A percentile compares a stretch with the other conserved stretches of the same genome.
Evolutionary conservation across 30 jellyfish, hydroid and myxozoan species (phyloP).

Genomic region (Hydractinia symbiolongicarpus): DNA sequence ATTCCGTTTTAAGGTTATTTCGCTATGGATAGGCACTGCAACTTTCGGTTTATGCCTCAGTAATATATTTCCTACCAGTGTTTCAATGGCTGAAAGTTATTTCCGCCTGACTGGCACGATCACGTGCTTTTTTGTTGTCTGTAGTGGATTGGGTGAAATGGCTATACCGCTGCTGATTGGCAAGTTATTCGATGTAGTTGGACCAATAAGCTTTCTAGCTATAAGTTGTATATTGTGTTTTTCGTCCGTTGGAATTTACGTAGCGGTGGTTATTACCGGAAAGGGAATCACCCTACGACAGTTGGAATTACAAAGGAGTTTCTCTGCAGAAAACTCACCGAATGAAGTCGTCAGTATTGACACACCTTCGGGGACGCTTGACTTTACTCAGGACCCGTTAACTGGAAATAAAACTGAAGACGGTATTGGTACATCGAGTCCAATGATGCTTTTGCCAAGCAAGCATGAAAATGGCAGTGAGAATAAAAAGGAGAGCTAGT

Average conservation of each 20-base stretch:
- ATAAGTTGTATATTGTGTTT: slow-evolving; percentile 83
- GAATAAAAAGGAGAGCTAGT: too few relatives aligned
- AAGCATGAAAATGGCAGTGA: too few relatives aligned
- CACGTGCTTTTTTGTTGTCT: slow-evolving; percentile 92
- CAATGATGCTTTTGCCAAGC: too few relatives aligned
- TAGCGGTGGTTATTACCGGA: slow-evolving; percentile 89
- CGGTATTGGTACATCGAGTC: too few relatives aligned
- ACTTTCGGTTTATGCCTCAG: slow-evolving; percentile 94
- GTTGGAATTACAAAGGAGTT: slow-evolving; percentile 17
- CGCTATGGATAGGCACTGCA: slow-evolving; percentile 99
- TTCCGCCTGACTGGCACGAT: slow-evolving; percentile 96
- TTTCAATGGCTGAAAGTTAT: slow-evolving; percentile 96
- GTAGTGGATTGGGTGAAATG: slow-evolving; percentile 97
- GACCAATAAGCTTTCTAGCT: slow-evolving; percentile 87
- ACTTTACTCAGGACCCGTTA: too few relatives aligned
- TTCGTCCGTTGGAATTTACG: slow-evolving; percentile 79
- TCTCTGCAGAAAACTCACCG: not conserved
- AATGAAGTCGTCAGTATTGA: not conserved
- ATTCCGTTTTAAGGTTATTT: slow-evolving; percentile 54
- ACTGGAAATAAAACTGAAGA: too few relatives aligned
- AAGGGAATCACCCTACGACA: slow-evolving; percentile 37
- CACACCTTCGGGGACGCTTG: not conserved
- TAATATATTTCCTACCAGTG: slow-evolving; percentile 96
- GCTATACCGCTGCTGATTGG: slow-evolving; percentile 91
- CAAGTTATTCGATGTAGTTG: slow-evolving; percentile 83